phyloP scores from a whole-genome alignment of 2,797 vertebrate species.

The Potorous gilbertii region DNA sequence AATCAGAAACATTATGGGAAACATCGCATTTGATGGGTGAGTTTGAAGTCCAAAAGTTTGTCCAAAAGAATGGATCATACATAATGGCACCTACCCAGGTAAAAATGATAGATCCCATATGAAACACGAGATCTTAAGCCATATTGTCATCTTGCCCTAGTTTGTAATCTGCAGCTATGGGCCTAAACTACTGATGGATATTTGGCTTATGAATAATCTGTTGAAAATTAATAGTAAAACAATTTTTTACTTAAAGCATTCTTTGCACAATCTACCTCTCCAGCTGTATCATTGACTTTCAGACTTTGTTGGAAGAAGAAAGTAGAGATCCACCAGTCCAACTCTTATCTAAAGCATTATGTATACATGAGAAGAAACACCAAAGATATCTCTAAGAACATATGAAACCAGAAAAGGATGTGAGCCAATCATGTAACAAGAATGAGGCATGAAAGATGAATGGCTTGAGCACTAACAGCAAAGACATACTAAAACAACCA shows the following conservation, averaged over 20 bases:
- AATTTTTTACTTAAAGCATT: not conserved
- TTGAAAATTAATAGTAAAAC: not conserved
- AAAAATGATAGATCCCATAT: not conserved
- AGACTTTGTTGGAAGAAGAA: not conserved
- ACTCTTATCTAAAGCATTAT: not conserved
- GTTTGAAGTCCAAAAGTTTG: not conserved
- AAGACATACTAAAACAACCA: not conserved
- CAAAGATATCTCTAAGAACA: not conserved
- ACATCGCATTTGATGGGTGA: not conserved
- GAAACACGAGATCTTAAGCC: not conserved
- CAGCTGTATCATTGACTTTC: not conserved
- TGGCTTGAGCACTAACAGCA: not conserved
- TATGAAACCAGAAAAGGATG: not conserved
- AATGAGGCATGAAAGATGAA: not conserved
- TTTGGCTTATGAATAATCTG: not conserved
- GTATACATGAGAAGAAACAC: not conserved
- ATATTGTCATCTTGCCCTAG: not conserved
- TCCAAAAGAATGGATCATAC: not conserved
- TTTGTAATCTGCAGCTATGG: not conserved
- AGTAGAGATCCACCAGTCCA: not conserved
- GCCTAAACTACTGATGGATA: not conserved
- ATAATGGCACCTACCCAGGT: not conserved
- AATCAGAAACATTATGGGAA: slow-evolving; percentile 33
- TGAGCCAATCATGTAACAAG: not conserved
- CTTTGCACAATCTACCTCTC: slow-evolving; percentile 35